A percentile compares a stretch with the other conserved stretches of the same genome.
These are phyloP conservation scores for Antigone vipio DNA, from an alignment of 2,113 vertebrate genomes.

Conservation along the genomic window DNA sequence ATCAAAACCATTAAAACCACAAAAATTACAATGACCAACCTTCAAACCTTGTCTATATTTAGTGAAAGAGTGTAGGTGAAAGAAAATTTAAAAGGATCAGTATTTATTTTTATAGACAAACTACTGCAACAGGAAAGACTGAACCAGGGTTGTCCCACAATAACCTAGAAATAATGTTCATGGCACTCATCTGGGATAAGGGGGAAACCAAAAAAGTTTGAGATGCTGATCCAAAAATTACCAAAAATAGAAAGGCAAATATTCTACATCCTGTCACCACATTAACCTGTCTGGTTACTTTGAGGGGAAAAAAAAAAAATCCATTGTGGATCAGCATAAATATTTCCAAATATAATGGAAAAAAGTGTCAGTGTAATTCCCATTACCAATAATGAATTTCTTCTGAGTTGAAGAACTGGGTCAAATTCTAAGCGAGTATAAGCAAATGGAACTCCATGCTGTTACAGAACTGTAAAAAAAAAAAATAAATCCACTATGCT, in stretches of 20 bases:
- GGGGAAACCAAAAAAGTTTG: not conserved
- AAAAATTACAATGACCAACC: not conserved
- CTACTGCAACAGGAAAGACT: not conserved
- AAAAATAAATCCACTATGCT: not conserved
- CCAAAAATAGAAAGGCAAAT: not conserved
- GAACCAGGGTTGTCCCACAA: not conserved
- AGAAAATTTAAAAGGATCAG: not conserved
- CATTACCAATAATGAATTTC: not conserved
- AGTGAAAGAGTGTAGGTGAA: not conserved
- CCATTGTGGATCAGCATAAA: not conserved
- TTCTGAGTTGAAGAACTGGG: not conserved
- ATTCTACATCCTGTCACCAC: not conserved
- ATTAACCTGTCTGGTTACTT: accelerated
- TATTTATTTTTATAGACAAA: not conserved
- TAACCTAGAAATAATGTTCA: not conserved
- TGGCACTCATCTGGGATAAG: not conserved
- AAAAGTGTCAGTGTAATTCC: not conserved
- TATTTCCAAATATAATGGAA: not conserved
- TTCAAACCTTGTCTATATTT: not conserved
- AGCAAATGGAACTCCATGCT: not conserved
- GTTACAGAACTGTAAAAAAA: not conserved
- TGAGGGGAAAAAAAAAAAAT: too few relatives aligned
- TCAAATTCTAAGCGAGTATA: not conserved
- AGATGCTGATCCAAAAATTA: not conserved
- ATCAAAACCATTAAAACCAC: not conserved